Percentiles rank a stretch among this genome's conserved stretches.
Evolutionary conservation across 2,113 vertebrate species (phyloP).

Genomic region (Eurypyga helias): DNA sequence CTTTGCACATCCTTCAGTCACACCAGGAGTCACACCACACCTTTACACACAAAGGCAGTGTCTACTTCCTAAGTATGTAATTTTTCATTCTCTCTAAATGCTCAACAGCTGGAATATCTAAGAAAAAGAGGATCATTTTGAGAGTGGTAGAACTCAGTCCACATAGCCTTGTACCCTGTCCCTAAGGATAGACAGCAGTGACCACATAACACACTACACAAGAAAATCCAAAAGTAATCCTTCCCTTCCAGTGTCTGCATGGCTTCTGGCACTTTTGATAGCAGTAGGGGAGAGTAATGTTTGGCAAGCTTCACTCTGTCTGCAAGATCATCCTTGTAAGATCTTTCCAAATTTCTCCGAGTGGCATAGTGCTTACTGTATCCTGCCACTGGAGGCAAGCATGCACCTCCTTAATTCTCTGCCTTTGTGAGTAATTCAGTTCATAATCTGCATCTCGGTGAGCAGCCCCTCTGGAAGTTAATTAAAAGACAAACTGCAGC

Average conservation of each 20-base stretch:
- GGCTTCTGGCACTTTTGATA: not conserved
- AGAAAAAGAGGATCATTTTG: not conserved
- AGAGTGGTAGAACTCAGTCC: not conserved
- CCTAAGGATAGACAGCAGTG: not conserved
- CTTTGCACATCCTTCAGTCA: not conserved
- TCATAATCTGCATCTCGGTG: not conserved
- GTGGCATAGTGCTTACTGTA: not conserved
- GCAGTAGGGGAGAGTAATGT: not conserved
- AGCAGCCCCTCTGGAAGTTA: slow-evolving; percentile 13
- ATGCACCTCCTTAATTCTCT: not conserved
- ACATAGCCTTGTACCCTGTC: not conserved
- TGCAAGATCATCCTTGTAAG: not conserved
- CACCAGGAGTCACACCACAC: not conserved
- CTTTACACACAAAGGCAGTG: not conserved
- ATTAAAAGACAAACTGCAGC: slow-evolving; percentile 50
- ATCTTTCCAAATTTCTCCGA: not conserved
- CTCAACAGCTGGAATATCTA: not conserved
- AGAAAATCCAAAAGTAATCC: not conserved
- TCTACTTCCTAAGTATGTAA: not conserved
- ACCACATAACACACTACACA: fast-evolving
- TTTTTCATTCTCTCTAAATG: not conserved
- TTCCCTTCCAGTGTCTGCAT: not conserved
- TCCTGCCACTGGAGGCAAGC: not conserved
- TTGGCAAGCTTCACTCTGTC: not conserved
- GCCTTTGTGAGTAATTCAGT: not conserved